Evolutionary conservation across 2,113 vertebrate species (phyloP).

Genomic region (Rhinogobius similis): DNA sequence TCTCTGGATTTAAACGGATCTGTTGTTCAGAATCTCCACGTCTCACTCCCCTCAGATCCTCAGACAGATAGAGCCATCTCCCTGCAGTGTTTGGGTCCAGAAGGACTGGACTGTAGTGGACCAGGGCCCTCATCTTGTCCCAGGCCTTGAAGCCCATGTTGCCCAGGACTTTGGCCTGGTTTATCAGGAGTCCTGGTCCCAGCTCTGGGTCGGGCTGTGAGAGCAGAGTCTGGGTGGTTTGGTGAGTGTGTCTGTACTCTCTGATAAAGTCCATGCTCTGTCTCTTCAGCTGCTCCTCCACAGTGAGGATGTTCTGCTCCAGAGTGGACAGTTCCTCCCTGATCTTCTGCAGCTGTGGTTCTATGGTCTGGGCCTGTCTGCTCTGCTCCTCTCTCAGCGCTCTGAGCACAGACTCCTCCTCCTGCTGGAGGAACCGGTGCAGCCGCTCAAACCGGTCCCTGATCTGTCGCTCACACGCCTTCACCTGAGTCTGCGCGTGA

Average conservation of each 20-base stretch:
- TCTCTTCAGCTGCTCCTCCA: no score
- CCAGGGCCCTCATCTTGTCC: constrained; percentile 22
- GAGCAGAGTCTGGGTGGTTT: neutral
- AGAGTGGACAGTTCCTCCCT: constrained; percentile 17
- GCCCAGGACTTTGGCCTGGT: constrained; percentile 18
- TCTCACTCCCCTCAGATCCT: constrained; percentile 36
- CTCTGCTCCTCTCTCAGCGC: constrained; percentile 33
- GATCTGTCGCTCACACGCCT: constrained; percentile 22
- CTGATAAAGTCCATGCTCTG: neutral
- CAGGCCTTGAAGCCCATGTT: constrained; percentile 25
- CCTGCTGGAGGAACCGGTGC: constrained; percentile 37
- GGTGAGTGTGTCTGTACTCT: neutral
- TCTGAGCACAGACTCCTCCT: constrained; percentile 20
- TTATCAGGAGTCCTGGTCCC: constrained; percentile 1
- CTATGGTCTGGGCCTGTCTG: constrained; percentile 19
- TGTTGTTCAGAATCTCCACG: neutral
- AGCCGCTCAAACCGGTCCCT: constrained; percentile 35
- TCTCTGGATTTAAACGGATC: constrained; percentile 47
- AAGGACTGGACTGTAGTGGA: constrained; percentile 27
- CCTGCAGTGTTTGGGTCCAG: constrained; percentile 37
- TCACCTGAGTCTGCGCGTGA: constrained; percentile 19
- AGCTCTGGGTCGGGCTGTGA: neutral
- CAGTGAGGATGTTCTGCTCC: neutral
- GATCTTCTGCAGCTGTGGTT: constrained; percentile 15
- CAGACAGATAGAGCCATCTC: neutral